phyloP scores from a whole-genome alignment of 2,888 invertebrate species.

The Nasonovia ribisnigri region DNA sequence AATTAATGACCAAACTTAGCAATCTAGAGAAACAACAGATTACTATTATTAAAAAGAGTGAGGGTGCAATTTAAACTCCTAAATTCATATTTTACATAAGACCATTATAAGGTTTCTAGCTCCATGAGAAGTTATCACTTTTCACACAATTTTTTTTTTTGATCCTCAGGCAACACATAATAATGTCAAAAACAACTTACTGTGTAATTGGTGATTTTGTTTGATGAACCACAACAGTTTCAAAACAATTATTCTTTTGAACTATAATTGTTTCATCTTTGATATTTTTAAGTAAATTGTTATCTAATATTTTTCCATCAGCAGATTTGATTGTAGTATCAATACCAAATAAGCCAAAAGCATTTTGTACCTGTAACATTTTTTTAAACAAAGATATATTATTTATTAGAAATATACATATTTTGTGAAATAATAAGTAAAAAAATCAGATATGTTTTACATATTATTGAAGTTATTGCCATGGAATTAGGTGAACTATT shows the following conservation, averaged over 20 bases:
- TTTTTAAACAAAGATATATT: neutral
- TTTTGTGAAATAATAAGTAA: neutral
- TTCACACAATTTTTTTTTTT: no score
- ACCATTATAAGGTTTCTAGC: no score
- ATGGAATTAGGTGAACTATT: neutral
- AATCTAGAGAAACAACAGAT: no score
- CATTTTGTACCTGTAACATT: slow-evolving; percentile 40
- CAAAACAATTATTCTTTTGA: slow-evolving; percentile 37
- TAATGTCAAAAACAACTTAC: slow-evolving; percentile 14
- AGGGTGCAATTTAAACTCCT: no score
- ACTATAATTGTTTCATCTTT: slow-evolving; percentile 41
- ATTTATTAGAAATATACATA: no score
- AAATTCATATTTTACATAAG: no score
- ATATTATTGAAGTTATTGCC: neutral
- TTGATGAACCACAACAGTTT: neutral
- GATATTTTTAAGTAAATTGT: slow-evolving; percentile 31
- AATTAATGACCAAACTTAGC: no score
- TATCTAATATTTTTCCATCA: slow-evolving; percentile 41
- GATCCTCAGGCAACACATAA: no score
- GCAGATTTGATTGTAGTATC: slow-evolving; percentile 34
- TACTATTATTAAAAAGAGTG: no score
- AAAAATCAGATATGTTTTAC: neutral
- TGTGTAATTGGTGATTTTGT: slow-evolving; percentile 24
- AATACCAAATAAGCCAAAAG: slow-evolving; percentile 55
- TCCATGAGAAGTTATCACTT: no score